Evolutionary conservation across 2,797 vertebrate species (phyloP).

Genomic region (Mormyrus proboscirostris): DNA sequence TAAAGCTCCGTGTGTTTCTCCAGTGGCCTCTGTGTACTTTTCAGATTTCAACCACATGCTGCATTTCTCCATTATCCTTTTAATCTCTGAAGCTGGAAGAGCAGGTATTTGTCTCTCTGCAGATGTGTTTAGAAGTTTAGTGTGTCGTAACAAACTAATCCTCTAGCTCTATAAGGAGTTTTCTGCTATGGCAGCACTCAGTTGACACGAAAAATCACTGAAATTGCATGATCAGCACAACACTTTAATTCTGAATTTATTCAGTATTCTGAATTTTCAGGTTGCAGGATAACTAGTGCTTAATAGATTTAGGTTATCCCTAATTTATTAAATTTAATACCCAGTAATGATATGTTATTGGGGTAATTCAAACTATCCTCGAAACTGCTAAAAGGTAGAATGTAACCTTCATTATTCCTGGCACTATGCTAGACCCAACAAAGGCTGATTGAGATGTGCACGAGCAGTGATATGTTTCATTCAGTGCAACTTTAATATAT

Average conservation of each 20-base stretch:
- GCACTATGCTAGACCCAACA: neutral
- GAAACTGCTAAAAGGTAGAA: neutral
- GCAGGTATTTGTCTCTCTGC: neutral
- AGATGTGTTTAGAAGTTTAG: neutral
- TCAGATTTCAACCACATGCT: constrained; percentile 1
- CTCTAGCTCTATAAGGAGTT: neutral
- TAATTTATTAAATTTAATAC: neutral
- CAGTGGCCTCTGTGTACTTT: neutral
- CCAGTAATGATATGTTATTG: neutral
- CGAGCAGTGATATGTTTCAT: neutral
- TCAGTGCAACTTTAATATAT: neutral
- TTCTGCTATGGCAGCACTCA: neutral
- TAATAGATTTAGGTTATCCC: neutral
- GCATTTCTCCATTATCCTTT: neutral
- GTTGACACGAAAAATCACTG: neutral
- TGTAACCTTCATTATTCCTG: neutral
- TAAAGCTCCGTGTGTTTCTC: neutral
- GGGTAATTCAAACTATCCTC: neutral
- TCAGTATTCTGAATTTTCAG: neutral
- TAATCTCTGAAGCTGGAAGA: neutral
- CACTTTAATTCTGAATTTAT: neutral
- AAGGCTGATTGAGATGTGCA: neutral
- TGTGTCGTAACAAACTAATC: neutral
- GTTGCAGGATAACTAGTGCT: neutral
- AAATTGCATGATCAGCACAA: neutral